Evolutionary conservation across 2,797 vertebrate genomes (phyloP), one percentile per base, ranked within the genome.

Genomic region (Tokudaia tokunoshimensis): DNA sequence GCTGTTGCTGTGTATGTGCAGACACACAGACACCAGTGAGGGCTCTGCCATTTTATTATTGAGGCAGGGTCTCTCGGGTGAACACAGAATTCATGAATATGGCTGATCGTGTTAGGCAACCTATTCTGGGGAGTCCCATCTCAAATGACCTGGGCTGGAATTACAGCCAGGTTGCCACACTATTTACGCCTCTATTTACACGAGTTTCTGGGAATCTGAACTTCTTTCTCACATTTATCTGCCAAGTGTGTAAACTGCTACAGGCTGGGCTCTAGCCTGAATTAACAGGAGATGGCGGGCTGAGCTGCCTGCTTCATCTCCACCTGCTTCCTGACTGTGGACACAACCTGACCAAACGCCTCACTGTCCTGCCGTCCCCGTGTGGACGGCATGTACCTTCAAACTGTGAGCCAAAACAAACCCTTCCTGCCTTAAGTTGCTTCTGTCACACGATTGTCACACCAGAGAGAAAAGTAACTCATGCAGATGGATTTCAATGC

Each of bases 401-500:
- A 2, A 20, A 61, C 55, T 14, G 3, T 17, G 55, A 89, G 37
- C n/a, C 72, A 55, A 74, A 61, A 8, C 37, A 89, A 59, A 75
- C 6, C 13, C 19, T 65, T 13, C 61, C 70, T 20, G 74, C 6
- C 31, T 75, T 24, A 20, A 61, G 55, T 44, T 22, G 86, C 10
- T 17, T 47, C 44, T 22, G 26, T 31, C 1, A 10, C 6, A 29
- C 34, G 70, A 34, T 59, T 57, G 41, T 31, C 17, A 59, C 24
- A 8, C 24, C 1, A 8, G 13, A 59, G 70, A 75, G 70, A 44
- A 31, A 59, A 14, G 26, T 61, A 47, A 26, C 15, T 55, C 15
- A 47, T 80, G 61, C 0, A 0, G 52, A 57, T 31, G 75, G 76
- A 20, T 84, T 65, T 57, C 34, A 57, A 17, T 4, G 85, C 17